Evolutionary conservation across 2,113 vertebrate genomes (phyloP).

Genomic region (Ictalurus furcatus): DNA sequence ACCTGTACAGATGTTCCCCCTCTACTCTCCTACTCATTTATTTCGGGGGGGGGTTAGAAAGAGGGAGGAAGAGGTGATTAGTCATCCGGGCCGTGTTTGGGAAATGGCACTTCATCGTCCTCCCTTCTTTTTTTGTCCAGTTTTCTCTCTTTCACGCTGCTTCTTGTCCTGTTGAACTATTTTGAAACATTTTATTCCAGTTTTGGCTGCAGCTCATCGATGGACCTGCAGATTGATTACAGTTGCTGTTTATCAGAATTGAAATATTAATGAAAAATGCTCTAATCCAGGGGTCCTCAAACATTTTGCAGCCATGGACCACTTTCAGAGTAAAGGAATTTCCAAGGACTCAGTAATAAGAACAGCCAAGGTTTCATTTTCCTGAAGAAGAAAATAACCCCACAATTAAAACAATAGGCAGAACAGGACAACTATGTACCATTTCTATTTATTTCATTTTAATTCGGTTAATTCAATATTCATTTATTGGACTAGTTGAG

Average conservation of each 20-base stretch:
- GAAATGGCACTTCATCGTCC: conserved; percentile 16
- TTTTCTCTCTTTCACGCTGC: neutral
- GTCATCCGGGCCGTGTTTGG: conserved; percentile 18
- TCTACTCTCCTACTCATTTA: neutral
- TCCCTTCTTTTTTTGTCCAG: neutral
- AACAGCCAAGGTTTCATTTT: neutral
- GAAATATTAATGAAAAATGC: neutral
- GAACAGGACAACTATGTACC: no score
- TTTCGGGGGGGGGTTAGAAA: conserved; percentile 25
- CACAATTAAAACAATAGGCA: neutral
- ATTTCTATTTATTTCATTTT: neutral
- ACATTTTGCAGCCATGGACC: neutral
- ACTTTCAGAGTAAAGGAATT: neutral
- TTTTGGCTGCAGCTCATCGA: neutral
- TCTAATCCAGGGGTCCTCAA: neutral
- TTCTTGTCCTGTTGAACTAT: neutral
- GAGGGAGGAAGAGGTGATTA: conserved; percentile 48
- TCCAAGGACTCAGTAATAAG: neutral
- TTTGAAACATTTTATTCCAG: neutral
- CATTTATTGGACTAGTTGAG: neutral
- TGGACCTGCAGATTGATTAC: neutral
- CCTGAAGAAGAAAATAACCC: neutral
- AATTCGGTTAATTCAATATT: neutral
- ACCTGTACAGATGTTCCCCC: conserved; percentile 27
- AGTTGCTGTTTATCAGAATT: neutral